A percentile compares a stretch with the other conserved stretches of the same genome.
Evolutionary conservation across 2,113 vertebrate genomes (phyloP).

Genomic region (Rhinoptilus africanus): DNA sequence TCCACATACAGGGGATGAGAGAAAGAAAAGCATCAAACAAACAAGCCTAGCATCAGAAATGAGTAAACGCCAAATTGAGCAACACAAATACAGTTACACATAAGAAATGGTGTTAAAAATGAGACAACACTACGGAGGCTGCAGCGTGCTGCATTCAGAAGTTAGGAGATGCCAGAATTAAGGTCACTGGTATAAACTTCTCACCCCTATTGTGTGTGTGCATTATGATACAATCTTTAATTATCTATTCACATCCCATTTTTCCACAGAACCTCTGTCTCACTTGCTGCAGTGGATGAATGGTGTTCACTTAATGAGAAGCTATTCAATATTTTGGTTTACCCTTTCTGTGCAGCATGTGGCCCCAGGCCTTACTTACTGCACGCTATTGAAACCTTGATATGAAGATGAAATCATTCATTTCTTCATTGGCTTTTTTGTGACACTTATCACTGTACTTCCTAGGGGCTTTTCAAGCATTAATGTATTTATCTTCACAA

Average conservation of each 20-base stretch:
- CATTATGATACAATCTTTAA: slow-evolving; percentile 19
- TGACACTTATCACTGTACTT: background rate
- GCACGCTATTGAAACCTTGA: background rate
- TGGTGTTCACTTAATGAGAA: slow-evolving; percentile 2
- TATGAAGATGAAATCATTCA: slow-evolving; percentile 29
- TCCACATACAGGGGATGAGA: background rate
- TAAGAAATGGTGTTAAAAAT: background rate
- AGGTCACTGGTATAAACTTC: background rate
- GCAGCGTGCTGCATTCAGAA: background rate
- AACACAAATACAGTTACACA: background rate
- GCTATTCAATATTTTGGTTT: slow-evolving; percentile 13
- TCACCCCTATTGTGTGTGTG: background rate
- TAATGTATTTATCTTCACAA: slow-evolving; percentile 42
- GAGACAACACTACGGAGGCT: background rate
- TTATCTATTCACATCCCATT: slow-evolving; percentile 9
- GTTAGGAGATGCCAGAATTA: background rate
- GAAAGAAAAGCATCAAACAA: slow-evolving; percentile 1
- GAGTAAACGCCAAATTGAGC: background rate
- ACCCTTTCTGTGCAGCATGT: background rate
- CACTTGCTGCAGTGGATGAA: background rate
- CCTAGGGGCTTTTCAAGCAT: slow-evolving; percentile 24
- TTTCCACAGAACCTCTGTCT: background rate
- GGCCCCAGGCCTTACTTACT: background rate
- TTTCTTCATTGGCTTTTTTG: background rate
- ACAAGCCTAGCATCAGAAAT: background rate